Evolutionary conservation across 1,140 invertebrate species (phyloP).

Genomic region (Pogonognathellus flavescens): DNA sequence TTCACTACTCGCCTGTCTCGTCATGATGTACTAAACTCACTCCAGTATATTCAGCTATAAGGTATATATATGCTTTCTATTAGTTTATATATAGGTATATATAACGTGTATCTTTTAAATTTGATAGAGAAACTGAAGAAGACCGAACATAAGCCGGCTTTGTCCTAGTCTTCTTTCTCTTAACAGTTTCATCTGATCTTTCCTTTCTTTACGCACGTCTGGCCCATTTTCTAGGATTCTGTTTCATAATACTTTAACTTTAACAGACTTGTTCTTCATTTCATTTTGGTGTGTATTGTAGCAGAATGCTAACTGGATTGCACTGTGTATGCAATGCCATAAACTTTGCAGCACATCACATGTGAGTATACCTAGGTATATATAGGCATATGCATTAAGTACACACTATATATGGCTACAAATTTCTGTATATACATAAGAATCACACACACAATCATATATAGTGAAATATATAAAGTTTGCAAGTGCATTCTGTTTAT

Average conservation of each 20-base stretch:
- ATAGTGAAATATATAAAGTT: no score
- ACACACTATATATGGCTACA: neutral
- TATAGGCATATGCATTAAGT: neutral
- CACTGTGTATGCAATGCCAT: neutral
- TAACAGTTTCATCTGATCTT: constrained; percentile 16
- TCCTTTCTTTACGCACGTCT: constrained; percentile 32
- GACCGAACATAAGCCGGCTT: no score
- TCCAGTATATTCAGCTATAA: no score
- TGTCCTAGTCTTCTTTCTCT: no score
- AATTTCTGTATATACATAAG: neutral
- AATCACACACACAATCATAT: neutral
- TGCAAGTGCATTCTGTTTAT: neutral
- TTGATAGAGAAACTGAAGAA: no score
- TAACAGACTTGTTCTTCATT: constrained; percentile 34
- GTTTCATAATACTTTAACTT: constrained; percentile 44
- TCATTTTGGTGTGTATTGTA: constrained; percentile 10
- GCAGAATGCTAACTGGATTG: neutral
- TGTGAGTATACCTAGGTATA: neutral
- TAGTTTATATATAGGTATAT: no score
- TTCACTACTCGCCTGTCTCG: no score
- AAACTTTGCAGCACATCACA: neutral
- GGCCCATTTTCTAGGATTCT: constrained; percentile 28
- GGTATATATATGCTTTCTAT: no score
- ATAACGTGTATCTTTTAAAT: no score
- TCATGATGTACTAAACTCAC: no score